phyloP scores from a whole-genome alignment of 2,113 vertebrate species.

The Gymnorhina tibicen region DNA sequence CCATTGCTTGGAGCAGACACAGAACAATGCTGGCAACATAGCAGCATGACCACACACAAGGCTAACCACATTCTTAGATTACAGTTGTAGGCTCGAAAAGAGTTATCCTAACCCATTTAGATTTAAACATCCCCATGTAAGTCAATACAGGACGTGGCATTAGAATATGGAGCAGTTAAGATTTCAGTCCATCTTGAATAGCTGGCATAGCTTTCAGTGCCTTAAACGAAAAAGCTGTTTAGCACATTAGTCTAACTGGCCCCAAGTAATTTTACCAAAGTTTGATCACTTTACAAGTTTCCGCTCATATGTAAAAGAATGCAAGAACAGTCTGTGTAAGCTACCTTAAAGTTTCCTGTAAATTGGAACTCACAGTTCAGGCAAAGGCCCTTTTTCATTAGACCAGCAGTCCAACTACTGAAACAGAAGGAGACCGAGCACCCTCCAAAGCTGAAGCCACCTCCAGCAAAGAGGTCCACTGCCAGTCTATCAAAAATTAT shows the following conservation, averaged over 20 bases:
- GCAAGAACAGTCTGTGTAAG: slow-evolving; percentile 1
- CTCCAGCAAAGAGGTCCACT: neutral
- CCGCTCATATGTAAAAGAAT: slow-evolving; percentile 22
- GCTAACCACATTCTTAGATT: slow-evolving; percentile 37
- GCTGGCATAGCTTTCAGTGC: neutral
- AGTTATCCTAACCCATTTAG: slow-evolving; percentile 14
- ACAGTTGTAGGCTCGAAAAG: slow-evolving; percentile 19
- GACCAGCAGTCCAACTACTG: neutral
- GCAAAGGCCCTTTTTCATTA: neutral
- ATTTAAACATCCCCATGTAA: slow-evolving; percentile 35
- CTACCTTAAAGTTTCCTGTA: slow-evolving; percentile 16
- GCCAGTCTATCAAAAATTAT: neutral
- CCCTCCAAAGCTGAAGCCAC: neutral
- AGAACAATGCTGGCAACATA: slow-evolving; percentile 28
- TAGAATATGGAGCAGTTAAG: slow-evolving; percentile 16
- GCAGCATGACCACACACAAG: slow-evolving; percentile 36
- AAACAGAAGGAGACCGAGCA: neutral
- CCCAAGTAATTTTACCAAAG: slow-evolving; percentile 10
- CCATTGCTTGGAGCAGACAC: neutral
- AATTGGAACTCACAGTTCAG: neutral
- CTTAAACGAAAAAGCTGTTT: slow-evolving; percentile 36
- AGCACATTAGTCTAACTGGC: slow-evolving; percentile 23
- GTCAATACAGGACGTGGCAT: slow-evolving; percentile 17
- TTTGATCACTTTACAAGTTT: slow-evolving; percentile 57
- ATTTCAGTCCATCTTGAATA: slow-evolving; percentile 9